Evolutionary conservation across 2,797 vertebrate species (phyloP), one percentile per base, ranked within the genome.

Genomic region (Enteromius mattozi): DNA sequence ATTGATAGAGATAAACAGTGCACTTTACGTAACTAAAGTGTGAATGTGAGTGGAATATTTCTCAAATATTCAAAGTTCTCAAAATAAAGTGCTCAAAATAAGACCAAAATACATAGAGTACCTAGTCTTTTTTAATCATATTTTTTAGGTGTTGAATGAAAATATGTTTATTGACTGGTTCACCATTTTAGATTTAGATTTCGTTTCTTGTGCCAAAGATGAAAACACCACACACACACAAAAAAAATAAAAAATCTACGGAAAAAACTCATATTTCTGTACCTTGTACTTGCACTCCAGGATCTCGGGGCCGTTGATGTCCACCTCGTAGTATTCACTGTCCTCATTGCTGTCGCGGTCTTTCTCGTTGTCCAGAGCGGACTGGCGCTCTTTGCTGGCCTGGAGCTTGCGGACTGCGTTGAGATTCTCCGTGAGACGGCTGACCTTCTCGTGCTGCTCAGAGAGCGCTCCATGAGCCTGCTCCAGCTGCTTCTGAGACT

Each of bases 231-330:
- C 40, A 35, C 35, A 35, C 6, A 8, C 6, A 40, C 6, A 40
- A 19, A 51, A 27, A 10, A 6, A 27, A 24, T 37, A 27, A 27
- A 27, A 27, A 12, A 45, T 12, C 42, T 45, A 12, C 10, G 42
- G 40, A 8, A 10, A 42, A 42, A 8, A 7, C 42, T 45, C 42
- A 2, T 0, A 77, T 45, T 6, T 45, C 40, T 13, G 1, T 33
- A 96, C 94, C 0, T 95, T 96, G 92, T 96, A 96, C 80, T 96
- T 99, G 92, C 98, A 99, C 90, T 97, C 96, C 85, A 99, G 91
- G 81, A 99, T 99, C 94, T 99, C 98, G 0, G 97, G 98, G 0
- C 98, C 98, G 0, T 99, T 96, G 90, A 99, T 99, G 92, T 99
- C 98, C 84, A 99, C 96, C 91, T 99, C 98, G 0, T 99, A 99